Evolutionary conservation across 2,113 vertebrate genomes (phyloP).

Genomic region (Callionymus lyra): DNA sequence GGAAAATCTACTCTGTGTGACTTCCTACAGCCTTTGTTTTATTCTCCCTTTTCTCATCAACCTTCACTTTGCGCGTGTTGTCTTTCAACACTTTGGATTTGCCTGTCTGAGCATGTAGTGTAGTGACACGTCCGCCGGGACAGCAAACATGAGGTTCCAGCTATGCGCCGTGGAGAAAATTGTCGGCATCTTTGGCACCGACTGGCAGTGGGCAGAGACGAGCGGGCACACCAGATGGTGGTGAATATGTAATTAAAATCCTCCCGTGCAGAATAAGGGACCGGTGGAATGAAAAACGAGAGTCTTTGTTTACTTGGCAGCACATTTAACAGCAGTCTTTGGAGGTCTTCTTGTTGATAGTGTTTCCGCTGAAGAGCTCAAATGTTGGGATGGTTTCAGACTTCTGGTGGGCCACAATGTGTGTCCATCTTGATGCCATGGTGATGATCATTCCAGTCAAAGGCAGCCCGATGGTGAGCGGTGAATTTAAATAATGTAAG

Average conservation of each 20-base stretch:
- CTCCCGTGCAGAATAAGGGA: constrained; percentile 46
- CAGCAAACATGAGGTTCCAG: constrained; percentile 40
- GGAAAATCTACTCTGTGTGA: too few species aligned
- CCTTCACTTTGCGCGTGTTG: constrained; percentile 22
- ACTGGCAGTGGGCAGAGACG: constrained; percentile 46
- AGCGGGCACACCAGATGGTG: constrained; percentile 52
- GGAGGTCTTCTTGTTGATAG: not conserved
- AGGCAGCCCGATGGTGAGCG: not conserved
- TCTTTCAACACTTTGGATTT: constrained; percentile 20
- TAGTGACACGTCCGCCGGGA: constrained; percentile 45
- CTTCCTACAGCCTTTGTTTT: too few species aligned
- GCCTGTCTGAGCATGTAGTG: constrained; percentile 27
- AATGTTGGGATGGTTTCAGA: not conserved
- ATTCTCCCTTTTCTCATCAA: constrained; percentile 6
- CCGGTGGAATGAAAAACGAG: constrained; percentile 40
- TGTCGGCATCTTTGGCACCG: constrained; percentile 38
- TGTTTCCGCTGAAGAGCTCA: not conserved
- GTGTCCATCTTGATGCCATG: too few species aligned
- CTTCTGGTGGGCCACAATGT: too few species aligned
- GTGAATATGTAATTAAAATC: constrained; percentile 56
- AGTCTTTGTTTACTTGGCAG: constrained; percentile 34
- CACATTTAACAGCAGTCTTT: not conserved
- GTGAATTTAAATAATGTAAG: constrained; percentile 33
- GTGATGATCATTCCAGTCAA: too few species aligned
- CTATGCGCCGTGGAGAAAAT: constrained; percentile 24